phyloP scores from a whole-genome alignment of 2,113 vertebrate genomes.

The Bagarius yarrelli region DNA sequence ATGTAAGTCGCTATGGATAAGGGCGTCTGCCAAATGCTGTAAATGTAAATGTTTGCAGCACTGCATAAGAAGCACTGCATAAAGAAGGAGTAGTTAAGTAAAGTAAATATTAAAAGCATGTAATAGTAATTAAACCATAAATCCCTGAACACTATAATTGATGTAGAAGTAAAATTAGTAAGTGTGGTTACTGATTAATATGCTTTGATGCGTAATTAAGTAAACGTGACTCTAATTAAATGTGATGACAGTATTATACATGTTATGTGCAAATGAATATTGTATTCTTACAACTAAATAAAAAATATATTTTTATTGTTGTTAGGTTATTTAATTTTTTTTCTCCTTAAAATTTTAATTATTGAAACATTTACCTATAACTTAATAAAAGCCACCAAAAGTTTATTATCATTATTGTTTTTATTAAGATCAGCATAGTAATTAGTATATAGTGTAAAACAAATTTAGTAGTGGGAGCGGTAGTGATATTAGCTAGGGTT shows the following conservation, averaged over 20 bases:
- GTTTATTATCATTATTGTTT: not conserved
- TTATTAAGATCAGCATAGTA: not conserved
- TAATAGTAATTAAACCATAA: not conserved
- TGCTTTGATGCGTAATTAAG: not conserved
- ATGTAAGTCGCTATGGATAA: no score
- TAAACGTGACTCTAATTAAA: not conserved
- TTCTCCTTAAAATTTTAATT: not conserved
- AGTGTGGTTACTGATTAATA: not conserved
- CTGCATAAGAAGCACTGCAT: not conserved
- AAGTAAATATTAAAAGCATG: not conserved
- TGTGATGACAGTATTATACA: not conserved
- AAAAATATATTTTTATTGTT: not conserved
- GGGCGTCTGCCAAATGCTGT: no score
- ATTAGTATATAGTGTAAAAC: not conserved
- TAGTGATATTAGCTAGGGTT: not conserved
- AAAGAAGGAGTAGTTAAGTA: not conserved
- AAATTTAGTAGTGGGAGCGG: not conserved
- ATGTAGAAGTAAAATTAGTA: not conserved
- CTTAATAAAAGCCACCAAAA: not conserved
- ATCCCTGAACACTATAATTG: not conserved
- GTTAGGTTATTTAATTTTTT: not conserved
- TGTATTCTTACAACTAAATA: not conserved
- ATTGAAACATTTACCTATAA: not conserved
- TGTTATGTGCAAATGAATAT: not conserved
- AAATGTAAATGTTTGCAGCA: not conserved